Base-by-base conservation (phyloP, 2,888 invertebrate species). In the Lasioglossum pauxillum region DNA sequence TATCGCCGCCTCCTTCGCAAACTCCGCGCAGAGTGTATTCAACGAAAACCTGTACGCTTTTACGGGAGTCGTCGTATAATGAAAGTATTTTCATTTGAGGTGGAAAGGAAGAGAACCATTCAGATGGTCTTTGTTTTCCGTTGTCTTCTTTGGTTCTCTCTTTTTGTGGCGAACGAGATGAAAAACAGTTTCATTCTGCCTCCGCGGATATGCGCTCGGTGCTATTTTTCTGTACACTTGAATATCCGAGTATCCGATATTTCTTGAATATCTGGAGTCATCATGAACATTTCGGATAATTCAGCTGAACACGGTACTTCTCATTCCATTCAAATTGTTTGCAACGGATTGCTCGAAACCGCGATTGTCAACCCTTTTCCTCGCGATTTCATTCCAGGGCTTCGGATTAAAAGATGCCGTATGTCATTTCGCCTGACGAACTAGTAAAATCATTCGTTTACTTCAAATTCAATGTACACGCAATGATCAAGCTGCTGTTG, bases 101-200 rank as follows among this genome's bases (percentile, higher is more conserved):
- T 57, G 53, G 7, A 75, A 80, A 75, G 16, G 75, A 46, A 49
- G n/a, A 27, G n/a, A 49, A 80, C 75, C 75, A 72, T 80, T n/a
- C 46, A n/a, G 8, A 75, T n/a, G 2, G 16, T 31, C 69, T 8
- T 44, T 27, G 12, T 64, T 31, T 64, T 16, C 14, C 5, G 60
- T 60, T 64, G 16, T 23, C 23, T 41, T 19, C 5, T 14, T 57
- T 49, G 16, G 69, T 46, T 31, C 7, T 46, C 10, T 10, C 31
- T 67, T 35, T 35, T 35, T 35, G 8, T 3, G 19, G 67, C 5
- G 67, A 19, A 67, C 67, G 1, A 35, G 67, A 35, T 67, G 35
- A 67, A 67, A 35, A 38, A 67, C 35, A 35, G 35, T 67, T 67
- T 35, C 67, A 31, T 67, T 67, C 67, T 10, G 35, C 35, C 35